Evolutionary conservation across 2,113 vertebrate species (phyloP).

Genomic region (Sebastes fasciatus): DNA sequence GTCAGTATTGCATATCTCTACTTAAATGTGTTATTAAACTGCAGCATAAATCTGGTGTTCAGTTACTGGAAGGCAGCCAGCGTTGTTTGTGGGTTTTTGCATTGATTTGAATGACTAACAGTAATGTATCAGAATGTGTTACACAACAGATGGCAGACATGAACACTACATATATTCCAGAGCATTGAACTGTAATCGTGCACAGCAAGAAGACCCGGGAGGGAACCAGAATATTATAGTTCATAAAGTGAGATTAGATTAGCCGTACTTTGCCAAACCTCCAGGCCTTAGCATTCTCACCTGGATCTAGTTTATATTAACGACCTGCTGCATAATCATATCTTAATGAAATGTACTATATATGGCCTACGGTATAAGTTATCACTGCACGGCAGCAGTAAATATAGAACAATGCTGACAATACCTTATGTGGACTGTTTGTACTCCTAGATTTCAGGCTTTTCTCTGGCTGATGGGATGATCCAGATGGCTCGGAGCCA

Average conservation of each 20-base stretch:
- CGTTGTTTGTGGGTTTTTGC: not conserved
- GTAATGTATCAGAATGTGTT: not conserved
- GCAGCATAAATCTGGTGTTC: not conserved
- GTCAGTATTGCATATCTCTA: too few species aligned
- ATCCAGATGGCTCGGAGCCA: not conserved
- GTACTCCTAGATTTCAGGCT: not conserved
- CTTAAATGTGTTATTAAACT: not conserved
- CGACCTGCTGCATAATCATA: not conserved
- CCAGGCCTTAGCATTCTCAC: conserved; percentile 2
- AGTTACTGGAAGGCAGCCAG: not conserved
- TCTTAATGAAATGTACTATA: conserved; percentile 23
- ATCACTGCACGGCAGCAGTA: not conserved
- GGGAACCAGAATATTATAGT: conserved; percentile 12
- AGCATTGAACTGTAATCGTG: not conserved
- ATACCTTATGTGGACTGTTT: conserved; percentile 28
- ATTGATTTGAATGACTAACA: not conserved
- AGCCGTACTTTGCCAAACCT: not conserved
- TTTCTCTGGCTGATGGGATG: not conserved
- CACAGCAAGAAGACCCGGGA: not conserved
- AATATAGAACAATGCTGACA: conserved; percentile 13
- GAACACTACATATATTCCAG: not conserved
- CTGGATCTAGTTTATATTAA: conserved; percentile 33
- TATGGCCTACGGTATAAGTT: not conserved
- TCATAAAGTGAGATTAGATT: conserved; percentile 29
- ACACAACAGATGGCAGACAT: not conserved